phyloP scores from a whole-genome alignment of 2,888 invertebrate species.

The Invenusta paracnida region DNA sequence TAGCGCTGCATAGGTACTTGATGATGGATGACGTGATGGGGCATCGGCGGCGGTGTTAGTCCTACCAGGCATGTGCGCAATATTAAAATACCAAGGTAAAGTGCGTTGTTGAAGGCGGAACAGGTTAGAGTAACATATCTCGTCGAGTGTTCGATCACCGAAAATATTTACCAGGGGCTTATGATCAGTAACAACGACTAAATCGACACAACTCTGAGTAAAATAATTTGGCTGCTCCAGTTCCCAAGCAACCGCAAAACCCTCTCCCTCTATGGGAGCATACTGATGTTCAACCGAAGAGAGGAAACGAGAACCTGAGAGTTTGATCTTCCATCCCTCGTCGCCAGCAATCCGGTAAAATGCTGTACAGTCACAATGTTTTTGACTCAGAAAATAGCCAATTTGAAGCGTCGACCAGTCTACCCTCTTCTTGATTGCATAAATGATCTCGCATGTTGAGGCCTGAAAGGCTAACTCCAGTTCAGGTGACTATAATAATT shows the following conservation, averaged over 20 bases:
- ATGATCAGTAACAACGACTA: background rate
- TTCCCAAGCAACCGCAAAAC: background rate
- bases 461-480: background rate
- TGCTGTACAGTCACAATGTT: background rate
- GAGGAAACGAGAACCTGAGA: background rate
- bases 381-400: background rate
- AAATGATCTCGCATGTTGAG: background rate
- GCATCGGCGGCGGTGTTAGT: background rate
- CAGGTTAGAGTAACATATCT: background rate
- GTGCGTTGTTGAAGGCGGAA: background rate
- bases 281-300: background rate
- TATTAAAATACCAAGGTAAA: background rate
- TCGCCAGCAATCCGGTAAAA: background rate
- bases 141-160: background rate
- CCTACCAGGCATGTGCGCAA: background rate
- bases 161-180: background rate
- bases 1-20: background rate
- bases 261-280: background rate
- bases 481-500: background rate
- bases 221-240: background rate
- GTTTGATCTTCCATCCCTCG: background rate
- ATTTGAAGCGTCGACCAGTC: background rate
- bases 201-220: background rate
- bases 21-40: background rate
- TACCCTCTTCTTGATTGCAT: background rate